Evolutionary conservation across 1,140 invertebrate genomes (phyloP).

Genomic region (Meloidogyne hapla): DNA sequence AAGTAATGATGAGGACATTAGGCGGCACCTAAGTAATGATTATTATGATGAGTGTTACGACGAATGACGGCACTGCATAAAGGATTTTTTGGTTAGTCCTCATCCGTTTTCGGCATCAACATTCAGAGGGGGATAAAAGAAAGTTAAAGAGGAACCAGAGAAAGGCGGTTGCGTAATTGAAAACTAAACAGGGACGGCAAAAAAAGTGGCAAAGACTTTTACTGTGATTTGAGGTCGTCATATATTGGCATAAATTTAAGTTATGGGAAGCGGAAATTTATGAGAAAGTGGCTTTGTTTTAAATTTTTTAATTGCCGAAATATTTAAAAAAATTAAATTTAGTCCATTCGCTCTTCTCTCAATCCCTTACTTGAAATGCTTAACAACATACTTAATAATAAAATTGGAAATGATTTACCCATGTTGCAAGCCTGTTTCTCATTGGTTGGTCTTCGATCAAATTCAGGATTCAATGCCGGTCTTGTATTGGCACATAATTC

Average conservation of each 20-base stretch:
- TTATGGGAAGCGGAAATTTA: neutral
- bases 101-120: neutral
- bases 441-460: conserved; percentile 33
- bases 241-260: conserved; percentile 7
- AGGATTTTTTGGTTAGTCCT: neutral
- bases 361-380: conserved; percentile 11
- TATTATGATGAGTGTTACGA: conserved; percentile 2
- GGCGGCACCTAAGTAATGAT: neutral
- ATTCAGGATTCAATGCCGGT: conserved; percentile 43
- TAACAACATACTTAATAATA: neutral
- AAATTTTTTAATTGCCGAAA: neutral
- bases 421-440: neutral
- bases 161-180: conserved; percentile 9
- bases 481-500: conserved; percentile 42
- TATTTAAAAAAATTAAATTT: neutral
- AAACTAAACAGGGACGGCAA: neutral
- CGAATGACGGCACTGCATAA: neutral
- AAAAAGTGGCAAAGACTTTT: neutral
- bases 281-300: neutral
- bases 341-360: neutral
- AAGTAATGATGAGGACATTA: neutral
- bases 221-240: neutral
- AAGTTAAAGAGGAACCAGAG: neutral
- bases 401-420: neutral
- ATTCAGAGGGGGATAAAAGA: conserved; percentile 1